phyloP scores from a whole-genome alignment of 2,888 invertebrate genomes.

The Auanema freiburgensis region DNA sequence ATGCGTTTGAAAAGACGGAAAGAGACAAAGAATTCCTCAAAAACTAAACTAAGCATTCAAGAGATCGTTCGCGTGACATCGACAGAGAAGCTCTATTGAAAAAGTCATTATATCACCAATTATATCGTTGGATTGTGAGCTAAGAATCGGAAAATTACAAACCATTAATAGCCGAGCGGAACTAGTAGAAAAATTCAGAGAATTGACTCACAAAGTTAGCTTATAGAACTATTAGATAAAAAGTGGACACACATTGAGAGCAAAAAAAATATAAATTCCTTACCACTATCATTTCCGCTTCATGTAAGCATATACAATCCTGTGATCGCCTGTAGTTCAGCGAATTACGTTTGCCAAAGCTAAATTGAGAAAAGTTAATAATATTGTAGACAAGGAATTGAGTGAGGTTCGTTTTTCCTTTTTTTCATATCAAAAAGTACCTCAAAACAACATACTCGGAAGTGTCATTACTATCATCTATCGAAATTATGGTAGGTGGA shows the following conservation, averaged over 20 bases:
- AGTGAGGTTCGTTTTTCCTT: neutral
- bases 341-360: slow-evolving; percentile 81
- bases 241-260: no score
- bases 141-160: neutral
- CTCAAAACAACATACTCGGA: neutral
- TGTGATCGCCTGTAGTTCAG: slow-evolving; percentile 78
- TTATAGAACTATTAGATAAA: no score
- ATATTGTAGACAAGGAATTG: neutral
- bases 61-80: neutral
- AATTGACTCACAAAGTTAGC: no score
- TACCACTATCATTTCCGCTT: slow-evolving; percentile 85
- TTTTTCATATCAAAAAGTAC: neutral
- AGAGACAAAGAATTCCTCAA: neutral
- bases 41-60: slow-evolving; percentile 7
- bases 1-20: neutral
- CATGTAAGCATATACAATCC: slow-evolving; percentile 82
- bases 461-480: neutral
- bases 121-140: slow-evolving; percentile 8
- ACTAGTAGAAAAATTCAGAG: no score
- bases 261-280: slow-evolving; percentile 69
- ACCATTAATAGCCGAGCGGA: neutral
- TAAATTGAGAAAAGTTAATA: slow-evolving; percentile 68
- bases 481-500: neutral
- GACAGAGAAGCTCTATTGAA: no score
- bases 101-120: no score